Base-by-base conservation (phyloP, 2,113 vertebrate genomes). In the Scomber colias region DNA sequence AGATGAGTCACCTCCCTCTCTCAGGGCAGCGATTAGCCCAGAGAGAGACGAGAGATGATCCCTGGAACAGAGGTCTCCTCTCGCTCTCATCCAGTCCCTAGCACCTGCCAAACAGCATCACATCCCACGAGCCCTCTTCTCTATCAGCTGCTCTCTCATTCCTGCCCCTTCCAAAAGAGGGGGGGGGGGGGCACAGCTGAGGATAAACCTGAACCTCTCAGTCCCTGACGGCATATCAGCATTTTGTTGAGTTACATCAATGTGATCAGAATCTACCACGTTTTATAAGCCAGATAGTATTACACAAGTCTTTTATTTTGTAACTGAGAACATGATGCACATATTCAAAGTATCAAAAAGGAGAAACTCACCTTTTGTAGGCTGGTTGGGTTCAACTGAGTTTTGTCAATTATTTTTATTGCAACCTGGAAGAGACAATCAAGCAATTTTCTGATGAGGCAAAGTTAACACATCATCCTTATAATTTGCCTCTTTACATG, bases 331-430 rank as follows among this genome's bases (percentile, higher is more conserved):
- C 7, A 45, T 11, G 6, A 51, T 40, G 15, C 21, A 66, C 21
- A 62, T 21, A 45, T 11, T 27, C 59, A 14, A 14, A 21, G 27
- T 17, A 21, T 12, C 7, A 45, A 73, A 71, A 40, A 80, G 17
- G 16, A 40, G 1, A 24, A 24, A 87, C 93, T 91, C 75, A 95
- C 95, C 94, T 95, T 95, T 85, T 94, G 93, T 90, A 95, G 92
- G 90, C 95, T 95, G 88, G 95, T 95, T 86, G 94, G 95, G 79
- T 95, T 95, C 94, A 95, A 88, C 93, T 95, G 94, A 92, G 94
- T 94, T 92, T 95, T 95, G 89, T 95, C 94, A 31, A 95, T 95
- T 81, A 95, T 95, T 92, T 95, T 95, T 94, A 95, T 95, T 92
- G 95, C 95, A 87, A 95, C 95, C 95, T 95, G 88, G 49, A 92